Evolutionary conservation across 92 coral and sea anemone genomes (phyloP).

Genomic region (Porites lobata): DNA sequence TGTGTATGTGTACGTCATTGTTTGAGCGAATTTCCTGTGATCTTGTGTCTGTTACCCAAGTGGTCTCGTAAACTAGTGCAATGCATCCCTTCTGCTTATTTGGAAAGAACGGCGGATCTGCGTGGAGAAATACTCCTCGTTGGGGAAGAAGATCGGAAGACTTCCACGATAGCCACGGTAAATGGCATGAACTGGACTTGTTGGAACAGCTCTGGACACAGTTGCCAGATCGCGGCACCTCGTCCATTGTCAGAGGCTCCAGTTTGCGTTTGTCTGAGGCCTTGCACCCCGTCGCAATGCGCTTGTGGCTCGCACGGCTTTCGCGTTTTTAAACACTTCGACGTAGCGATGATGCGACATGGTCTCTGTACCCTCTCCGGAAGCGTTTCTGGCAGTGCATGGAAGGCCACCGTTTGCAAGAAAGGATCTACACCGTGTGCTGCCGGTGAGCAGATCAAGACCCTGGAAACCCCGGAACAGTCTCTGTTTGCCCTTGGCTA

Average conservation of each 20-base stretch:
- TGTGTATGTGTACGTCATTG: neutral
- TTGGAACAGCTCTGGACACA: neutral
- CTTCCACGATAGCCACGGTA: neutral
- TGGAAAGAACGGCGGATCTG: neutral
- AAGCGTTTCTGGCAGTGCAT: neutral
- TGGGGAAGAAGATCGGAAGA: neutral
- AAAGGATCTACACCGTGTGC: neutral
- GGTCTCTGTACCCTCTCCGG: neutral
- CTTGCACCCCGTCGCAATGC: neutral
- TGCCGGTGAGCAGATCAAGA: neutral
- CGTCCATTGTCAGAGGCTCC: neutral
- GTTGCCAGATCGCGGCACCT: neutral
- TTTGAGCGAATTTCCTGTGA: neutral
- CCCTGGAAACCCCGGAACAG: neutral
- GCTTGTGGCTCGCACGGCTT: neutral
- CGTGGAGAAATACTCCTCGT: neutral
- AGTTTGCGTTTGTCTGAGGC: neutral
- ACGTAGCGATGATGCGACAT: neutral
- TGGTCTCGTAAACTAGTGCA: neutral
- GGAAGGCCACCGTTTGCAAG: neutral
- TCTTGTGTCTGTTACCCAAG: neutral
- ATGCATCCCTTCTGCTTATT: neutral
- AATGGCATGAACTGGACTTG: neutral
- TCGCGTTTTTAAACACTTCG: neutral
- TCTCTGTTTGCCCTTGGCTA: neutral